A percentile compares a stretch with the other conserved stretches of the same genome.
Conservation (phyloP, 2,113 vertebrate species). For the Lycocorax pyrrhopterus region DNA sequence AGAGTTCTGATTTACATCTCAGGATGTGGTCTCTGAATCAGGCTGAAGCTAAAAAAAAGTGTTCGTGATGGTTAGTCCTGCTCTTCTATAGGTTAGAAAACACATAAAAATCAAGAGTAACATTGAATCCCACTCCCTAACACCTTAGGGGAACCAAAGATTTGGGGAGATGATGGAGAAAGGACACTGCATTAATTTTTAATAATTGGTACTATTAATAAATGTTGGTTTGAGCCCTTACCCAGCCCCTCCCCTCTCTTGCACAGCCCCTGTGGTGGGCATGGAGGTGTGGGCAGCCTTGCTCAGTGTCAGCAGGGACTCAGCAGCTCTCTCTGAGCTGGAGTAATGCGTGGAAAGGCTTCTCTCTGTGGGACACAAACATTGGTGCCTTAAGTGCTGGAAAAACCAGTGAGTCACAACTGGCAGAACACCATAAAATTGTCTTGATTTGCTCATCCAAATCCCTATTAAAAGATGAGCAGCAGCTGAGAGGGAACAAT, state of each 20-base stretch:
- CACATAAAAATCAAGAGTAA: background rate
- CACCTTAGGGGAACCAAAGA: background rate
- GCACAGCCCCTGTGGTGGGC: fast-evolving
- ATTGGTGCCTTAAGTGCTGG: background rate
- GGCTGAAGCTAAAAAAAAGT: background rate
- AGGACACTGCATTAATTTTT: background rate
- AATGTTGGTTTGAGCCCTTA: background rate
- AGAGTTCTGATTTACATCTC: background rate
- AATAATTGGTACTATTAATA: background rate
- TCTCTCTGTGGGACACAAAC: background rate
- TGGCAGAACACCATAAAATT: background rate
- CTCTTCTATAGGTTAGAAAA: background rate
- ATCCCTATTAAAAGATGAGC: background rate
- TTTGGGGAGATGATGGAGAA: background rate
- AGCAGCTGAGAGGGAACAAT: background rate
- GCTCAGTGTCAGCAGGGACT: background rate
- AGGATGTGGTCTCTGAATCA: background rate
- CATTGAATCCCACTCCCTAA: background rate
- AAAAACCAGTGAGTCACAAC: slow-evolving; percentile 13
- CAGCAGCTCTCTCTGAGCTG: background rate
- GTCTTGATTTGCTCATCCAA: background rate
- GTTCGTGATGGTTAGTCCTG: background rate
- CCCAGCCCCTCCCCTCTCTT: fast-evolving
- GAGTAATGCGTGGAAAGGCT: background rate
- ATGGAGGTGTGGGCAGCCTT: background rate